Evolutionary conservation across 2,888 invertebrate genomes (phyloP), one percentile per base, ranked within the genome.

Genomic region (Axea sp.): DNA sequence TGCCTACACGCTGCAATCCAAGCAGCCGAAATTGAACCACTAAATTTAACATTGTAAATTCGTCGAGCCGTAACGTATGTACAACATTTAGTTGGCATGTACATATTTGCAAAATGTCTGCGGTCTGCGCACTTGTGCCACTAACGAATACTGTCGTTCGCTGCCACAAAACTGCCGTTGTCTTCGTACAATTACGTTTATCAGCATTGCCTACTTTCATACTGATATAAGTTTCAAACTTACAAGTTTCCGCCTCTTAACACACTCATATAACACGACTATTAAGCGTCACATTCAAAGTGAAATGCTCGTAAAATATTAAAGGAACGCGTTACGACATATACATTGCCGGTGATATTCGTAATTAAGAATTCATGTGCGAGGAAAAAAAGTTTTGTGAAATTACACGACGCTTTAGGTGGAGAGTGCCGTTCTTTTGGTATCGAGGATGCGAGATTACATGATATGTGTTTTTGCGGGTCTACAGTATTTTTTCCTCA

Each of bases 61-160:
- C 57, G 65, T 45, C 65, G 73, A 55, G 49, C 37, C 55, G 67
- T 62, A 67, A 73, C 67, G 62, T 73, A 68, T 62, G 73, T 67
- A 51, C 47, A 67, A 53, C 67, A 39, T 31, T 67, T 33, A 45
- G 37, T 37, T 53, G 49, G 39, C 43, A 8, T 22, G 62, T 47
- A 57, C 41, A 51, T 74, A 65, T 74, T 74, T 74, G 65, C 69
- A 69, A 69, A 69, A 74, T 37, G 74, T 69, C 73, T 74, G 73
- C 68, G 73, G 68, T 69, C 39, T 12, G 39, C 31, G 43, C 68
- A 62, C 57, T 62, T 74, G 64, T 41, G 60, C 49, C 26, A 53
- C 51, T 55, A 64, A 65, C 59, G 60, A 45, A 49, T 55, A 43
- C 17, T 41, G 17, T 59, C 53, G 26, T 53, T 55, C 9, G 31